Evolutionary conservation across 2,797 vertebrate species (phyloP), one percentile per base, ranked within the genome.

Genomic region (Eulemur albifrons): DNA sequence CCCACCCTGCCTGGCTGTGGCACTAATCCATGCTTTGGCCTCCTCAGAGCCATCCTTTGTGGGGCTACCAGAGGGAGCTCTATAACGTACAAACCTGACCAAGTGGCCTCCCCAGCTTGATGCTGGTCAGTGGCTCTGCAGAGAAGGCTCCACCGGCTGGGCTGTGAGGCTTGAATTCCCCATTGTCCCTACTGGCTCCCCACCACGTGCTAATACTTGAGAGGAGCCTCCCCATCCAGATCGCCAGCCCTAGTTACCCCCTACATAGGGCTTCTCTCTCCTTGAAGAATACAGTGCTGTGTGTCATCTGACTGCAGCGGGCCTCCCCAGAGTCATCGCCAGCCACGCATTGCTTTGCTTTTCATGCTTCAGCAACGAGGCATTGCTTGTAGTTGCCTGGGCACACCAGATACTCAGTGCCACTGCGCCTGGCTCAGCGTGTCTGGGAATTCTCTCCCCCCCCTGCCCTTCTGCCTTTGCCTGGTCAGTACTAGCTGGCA

Each of bases 401-500:
- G 7, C 52, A 32, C 43, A 5, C 23, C 43, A 9, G 0, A 0
- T 23, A 50, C 5, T 21, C 35, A 2, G 25, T 10, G 20, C 90
- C 5, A 4, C 35, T 0, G 13, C 9, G 7, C 30, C 18, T 13
- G 1, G 10, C 67, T 35, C 15, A 6, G 2, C 0, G 0, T 11
- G 21, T 38, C 61, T 70, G 35, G 17, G 61, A 61, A 23, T 57
- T 54, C 5, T 35, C 15, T 12, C 43, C 48, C 40, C 0, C 11
- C 27, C 65, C 65, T 5, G 12, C 32, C 14, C 2, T 48, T 63
- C 48, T n/a, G 38, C 25, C 27, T 76, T 48, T 15, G 32, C 27
- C 45, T 67, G 7, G 13, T 48, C 43, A 4, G 18, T 52, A 32
- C 86, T 21, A 18, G 38, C 50, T 81, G 30, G 2, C 52, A 7